phyloP scores from a whole-genome alignment of 2,888 invertebrate genomes.

The Rhimphoctona megacephalus region DNA sequence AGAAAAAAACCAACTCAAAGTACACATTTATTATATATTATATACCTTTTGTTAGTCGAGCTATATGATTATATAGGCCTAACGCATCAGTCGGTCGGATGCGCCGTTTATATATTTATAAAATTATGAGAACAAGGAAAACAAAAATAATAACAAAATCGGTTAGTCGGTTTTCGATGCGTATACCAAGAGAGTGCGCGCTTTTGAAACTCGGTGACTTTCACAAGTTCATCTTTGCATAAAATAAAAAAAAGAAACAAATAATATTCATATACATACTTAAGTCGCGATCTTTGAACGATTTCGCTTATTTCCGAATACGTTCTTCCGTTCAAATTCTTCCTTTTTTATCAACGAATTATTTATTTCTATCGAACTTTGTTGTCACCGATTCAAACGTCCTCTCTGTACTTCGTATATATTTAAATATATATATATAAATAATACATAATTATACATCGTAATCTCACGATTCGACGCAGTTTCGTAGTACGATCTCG shows the following conservation, averaged over 20 bases:
- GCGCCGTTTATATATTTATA: slow-evolving; percentile 68
- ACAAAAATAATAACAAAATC: slow-evolving; percentile 28
- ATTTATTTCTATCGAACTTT: slow-evolving; percentile 27
- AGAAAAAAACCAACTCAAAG: slow-evolving; percentile 49
- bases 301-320: slow-evolving; percentile 38
- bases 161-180: slow-evolving; percentile 52
- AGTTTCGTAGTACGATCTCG: slow-evolving; percentile 46
- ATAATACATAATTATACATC: slow-evolving; percentile 11
- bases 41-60: slow-evolving; percentile 65
- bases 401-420: slow-evolving; percentile 55
- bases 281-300: not conserved
- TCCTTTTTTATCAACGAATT: slow-evolving; percentile 35
- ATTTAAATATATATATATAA: slow-evolving; percentile 3
- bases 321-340: slow-evolving; percentile 49
- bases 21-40: slow-evolving; percentile 56
- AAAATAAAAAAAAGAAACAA: not conserved
- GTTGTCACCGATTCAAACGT: slow-evolving; percentile 40
- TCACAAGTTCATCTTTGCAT: slow-evolving; percentile 35
- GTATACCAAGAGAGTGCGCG: slow-evolving; percentile 33
- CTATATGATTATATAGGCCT: slow-evolving; percentile 62
- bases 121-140: slow-evolving; percentile 47
- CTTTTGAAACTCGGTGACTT: slow-evolving; percentile 39
- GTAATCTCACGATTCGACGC: slow-evolving; percentile 50
- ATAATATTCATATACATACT: not conserved
- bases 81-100: slow-evolving; percentile 63